Conservation (phyloP, 2,888 invertebrate species). For the Drosophila monieri region DNA sequence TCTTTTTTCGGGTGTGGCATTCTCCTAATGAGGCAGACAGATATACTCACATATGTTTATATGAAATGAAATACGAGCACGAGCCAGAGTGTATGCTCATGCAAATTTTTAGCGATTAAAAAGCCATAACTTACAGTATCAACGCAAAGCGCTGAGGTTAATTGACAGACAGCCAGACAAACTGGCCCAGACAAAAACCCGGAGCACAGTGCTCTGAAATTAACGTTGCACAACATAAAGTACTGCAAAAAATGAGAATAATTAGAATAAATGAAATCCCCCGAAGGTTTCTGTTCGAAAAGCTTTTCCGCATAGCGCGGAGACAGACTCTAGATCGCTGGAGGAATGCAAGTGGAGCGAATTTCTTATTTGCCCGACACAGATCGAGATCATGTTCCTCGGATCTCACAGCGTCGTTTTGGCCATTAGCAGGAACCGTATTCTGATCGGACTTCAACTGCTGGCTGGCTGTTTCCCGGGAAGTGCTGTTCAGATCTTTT, state of each 20-base stretch:
- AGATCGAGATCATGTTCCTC: conserved; percentile 26
- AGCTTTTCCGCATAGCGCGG: conserved; percentile 67
- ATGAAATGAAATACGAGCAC: conserved; percentile 65
- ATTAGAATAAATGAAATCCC: conserved; percentile 72
- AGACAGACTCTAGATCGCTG: conserved; percentile 10
- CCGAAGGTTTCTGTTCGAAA: conserved; percentile 65
- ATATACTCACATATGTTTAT: conserved; percentile 22
- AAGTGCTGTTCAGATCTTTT: conserved; percentile 38
- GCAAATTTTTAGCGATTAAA: conserved; percentile 80
- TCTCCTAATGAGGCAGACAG: conserved; percentile 52
- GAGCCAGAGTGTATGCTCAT: conserved; percentile 51
- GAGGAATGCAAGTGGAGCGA: conserved; percentile 33
- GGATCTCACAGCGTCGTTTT: conserved; percentile 37
- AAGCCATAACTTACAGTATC: conserved; percentile 81
- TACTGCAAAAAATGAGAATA: conserved; percentile 68
- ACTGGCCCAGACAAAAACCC: conserved; percentile 53
- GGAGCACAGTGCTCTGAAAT: conserved; percentile 52
- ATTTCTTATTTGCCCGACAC: conserved; percentile 1
- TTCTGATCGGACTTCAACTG: conserved; percentile 47
- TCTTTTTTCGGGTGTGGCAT: conserved; percentile 36
- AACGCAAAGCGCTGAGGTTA: conserved; percentile 79
- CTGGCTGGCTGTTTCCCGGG: conserved; percentile 41
- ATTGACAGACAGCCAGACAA: conserved; percentile 75
- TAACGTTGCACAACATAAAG: conserved; percentile 62
- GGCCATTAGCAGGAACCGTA: conserved; percentile 63